phyloP scores from a whole-genome alignment of 2,888 invertebrate species.

The Eilema depressum region DNA sequence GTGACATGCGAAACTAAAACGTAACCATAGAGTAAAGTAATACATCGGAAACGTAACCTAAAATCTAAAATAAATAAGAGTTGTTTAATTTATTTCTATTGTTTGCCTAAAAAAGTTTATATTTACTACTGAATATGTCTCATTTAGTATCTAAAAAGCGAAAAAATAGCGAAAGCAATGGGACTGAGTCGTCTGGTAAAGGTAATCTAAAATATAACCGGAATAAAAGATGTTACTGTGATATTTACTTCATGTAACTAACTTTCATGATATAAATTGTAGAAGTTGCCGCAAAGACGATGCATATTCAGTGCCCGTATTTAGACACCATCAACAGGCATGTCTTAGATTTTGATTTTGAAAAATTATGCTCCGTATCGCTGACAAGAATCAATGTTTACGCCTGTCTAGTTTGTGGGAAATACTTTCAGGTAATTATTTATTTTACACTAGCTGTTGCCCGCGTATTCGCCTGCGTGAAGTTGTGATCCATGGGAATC shows the following conservation, averaged over 20 bases:
- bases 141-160: slow-evolving; percentile 62
- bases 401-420: slow-evolving; percentile 99
- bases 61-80: slow-evolving; percentile 3
- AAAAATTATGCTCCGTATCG: slow-evolving; percentile 99
- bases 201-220: slow-evolving; percentile 50
- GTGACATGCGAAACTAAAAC: background rate
- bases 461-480: too few species aligned
- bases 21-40: too few species aligned
- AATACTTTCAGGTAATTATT: slow-evolving; percentile 92
- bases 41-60: background rate
- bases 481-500: too few species aligned
- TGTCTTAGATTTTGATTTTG: slow-evolving; percentile 99
- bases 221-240: background rate
- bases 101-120: background rate
- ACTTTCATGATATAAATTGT: slow-evolving; percentile 43
- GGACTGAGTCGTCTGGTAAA: slow-evolving; percentile 61
- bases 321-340: slow-evolving; percentile 99
- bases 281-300: slow-evolving; percentile 65
- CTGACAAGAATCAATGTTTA: slow-evolving; percentile 99
- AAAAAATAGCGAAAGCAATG: slow-evolving; percentile 68
- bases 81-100: background rate
- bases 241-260: background rate
- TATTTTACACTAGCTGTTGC: background rate
- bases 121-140: slow-evolving; percentile 55
- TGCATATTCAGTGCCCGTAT: slow-evolving; percentile 94